These are phyloP conservation scores for Arrhopalites spinosus DNA, from an alignment of 2,888 invertebrate genomes.

Conservation along the genomic window DNA sequence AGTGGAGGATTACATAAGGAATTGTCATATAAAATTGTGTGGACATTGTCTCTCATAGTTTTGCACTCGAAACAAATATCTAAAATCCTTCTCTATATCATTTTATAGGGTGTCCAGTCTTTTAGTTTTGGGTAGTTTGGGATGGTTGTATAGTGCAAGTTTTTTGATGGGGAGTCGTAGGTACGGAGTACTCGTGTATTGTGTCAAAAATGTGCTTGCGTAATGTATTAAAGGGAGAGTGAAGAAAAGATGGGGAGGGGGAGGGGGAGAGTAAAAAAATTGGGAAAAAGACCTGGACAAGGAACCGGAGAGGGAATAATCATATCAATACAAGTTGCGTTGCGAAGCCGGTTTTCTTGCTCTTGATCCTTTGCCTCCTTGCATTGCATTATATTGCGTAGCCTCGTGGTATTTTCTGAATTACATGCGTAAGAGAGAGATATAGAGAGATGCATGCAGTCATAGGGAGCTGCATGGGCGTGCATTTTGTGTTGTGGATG, in stretches of 20 bases:
- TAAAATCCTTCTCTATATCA: no score
- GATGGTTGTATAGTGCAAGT: no score
- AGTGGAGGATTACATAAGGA: no score
- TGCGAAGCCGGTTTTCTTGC: constrained; percentile 16
- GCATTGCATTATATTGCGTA: constrained; percentile 11
- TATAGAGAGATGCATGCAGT: background rate
- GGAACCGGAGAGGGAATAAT: constrained; percentile 15
- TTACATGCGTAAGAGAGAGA: background rate
- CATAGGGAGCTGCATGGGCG: background rate
- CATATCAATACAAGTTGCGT: constrained; percentile 9
- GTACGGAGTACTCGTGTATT: background rate
- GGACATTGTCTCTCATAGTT: no score
- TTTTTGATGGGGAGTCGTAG: no score
- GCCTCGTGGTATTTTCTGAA: background rate
- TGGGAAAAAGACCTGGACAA: constrained; percentile 29
- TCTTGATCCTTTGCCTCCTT: constrained; percentile 1
- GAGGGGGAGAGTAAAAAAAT: background rate
- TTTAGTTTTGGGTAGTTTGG: no score
- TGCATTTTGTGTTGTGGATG: no score
- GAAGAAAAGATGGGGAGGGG: background rate
- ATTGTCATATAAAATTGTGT: no score
- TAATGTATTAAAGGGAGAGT: background rate
- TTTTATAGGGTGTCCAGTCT: no score
- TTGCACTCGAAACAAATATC: no score
- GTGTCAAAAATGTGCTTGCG: background rate